Evolutionary conservation across 92 coral and sea anemone genomes (phyloP).

Genomic region (Actinernus sp.): DNA sequence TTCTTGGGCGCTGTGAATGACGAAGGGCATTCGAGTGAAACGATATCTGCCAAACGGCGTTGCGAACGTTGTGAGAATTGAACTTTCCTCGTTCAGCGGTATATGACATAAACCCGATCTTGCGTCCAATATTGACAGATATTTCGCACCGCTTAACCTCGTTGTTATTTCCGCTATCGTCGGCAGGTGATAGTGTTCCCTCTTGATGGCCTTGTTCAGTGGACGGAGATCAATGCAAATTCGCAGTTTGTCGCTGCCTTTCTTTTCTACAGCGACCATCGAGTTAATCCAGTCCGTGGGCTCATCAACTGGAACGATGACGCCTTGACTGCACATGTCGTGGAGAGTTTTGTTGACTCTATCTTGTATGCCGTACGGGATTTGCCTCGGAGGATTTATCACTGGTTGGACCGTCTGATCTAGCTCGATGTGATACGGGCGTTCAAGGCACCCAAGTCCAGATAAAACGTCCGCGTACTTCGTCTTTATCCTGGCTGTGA

Average conservation of each 20-base stretch:
- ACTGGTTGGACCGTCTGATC: slow-evolving; percentile 38
- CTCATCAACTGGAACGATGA: slow-evolving; percentile 13
- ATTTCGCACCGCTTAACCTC: slow-evolving; percentile 21
- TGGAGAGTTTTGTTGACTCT: slow-evolving; percentile 16
- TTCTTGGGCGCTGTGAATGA: slow-evolving; percentile 34
- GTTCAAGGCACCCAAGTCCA: slow-evolving; percentile 46
- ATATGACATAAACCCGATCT: slow-evolving; percentile 46
- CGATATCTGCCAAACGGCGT: slow-evolving; percentile 42
- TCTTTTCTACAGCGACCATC: slow-evolving; percentile 39
- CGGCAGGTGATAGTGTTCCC: slow-evolving; percentile 42
- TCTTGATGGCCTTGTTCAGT: slow-evolving; percentile 41
- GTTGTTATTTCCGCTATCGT: slow-evolving; percentile 37
- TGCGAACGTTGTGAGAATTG: slow-evolving; percentile 27
- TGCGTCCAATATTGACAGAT: slow-evolving; percentile 36
- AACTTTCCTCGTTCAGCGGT: slow-evolving; percentile 23
- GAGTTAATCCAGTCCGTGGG: slow-evolving; percentile 45
- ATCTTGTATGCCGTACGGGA: slow-evolving; percentile 12
- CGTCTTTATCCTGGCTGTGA: too few species aligned
- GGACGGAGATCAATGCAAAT: slow-evolving; percentile 52
- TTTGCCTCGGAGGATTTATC: slow-evolving; percentile 1
- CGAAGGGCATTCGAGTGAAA: slow-evolving; percentile 29
- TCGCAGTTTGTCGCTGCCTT: slow-evolving; percentile 26
- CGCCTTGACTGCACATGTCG: slow-evolving; percentile 24
- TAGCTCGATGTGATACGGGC: slow-evolving; percentile 44
- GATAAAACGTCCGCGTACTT: slow-evolving; percentile 48